These are phyloP conservation scores for Poliocrania exsul DNA, from an alignment of 2,797 vertebrate species.

Conservation along the genomic window DNA sequence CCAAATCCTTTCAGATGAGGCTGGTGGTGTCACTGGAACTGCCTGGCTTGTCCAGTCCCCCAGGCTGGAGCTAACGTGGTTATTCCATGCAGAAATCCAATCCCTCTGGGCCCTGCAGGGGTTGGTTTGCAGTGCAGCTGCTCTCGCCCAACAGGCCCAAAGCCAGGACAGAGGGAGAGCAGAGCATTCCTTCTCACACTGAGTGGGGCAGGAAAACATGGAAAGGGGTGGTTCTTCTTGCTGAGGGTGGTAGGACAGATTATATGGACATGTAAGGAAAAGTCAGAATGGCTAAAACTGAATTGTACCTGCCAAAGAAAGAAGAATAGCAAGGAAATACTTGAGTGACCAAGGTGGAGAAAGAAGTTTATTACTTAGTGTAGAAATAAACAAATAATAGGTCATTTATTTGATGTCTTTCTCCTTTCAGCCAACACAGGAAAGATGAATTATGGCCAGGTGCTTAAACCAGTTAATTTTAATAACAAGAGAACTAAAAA, in stretches of 20 bases:
- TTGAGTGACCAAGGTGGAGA: background rate
- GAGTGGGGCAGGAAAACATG: fast-evolving
- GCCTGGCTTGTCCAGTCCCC: background rate
- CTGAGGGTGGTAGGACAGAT: background rate
- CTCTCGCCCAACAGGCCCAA: background rate
- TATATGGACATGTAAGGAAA: background rate
- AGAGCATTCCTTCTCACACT: fast-evolving
- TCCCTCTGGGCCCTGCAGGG: background rate
- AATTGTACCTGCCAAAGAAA: background rate
- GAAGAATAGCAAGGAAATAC: background rate
- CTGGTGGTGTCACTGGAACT: background rate
- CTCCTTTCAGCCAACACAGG: background rate
- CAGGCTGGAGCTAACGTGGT: background rate
- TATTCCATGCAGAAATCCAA: background rate
- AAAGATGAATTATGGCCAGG: background rate
- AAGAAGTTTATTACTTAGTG: background rate
- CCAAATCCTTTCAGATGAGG: background rate
- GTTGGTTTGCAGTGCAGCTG: background rate
- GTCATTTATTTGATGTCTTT: background rate
- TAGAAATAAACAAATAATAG: background rate
- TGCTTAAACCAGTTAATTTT: slow-evolving; percentile 5
- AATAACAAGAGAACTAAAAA: background rate
- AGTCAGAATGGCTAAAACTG: background rate
- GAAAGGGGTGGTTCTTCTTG: background rate
- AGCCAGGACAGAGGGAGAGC: background rate